These are phyloP conservation scores for Dermatophagoides farinae DNA, from an alignment of 1,140 invertebrate species.

Conservation along the genomic window DNA sequence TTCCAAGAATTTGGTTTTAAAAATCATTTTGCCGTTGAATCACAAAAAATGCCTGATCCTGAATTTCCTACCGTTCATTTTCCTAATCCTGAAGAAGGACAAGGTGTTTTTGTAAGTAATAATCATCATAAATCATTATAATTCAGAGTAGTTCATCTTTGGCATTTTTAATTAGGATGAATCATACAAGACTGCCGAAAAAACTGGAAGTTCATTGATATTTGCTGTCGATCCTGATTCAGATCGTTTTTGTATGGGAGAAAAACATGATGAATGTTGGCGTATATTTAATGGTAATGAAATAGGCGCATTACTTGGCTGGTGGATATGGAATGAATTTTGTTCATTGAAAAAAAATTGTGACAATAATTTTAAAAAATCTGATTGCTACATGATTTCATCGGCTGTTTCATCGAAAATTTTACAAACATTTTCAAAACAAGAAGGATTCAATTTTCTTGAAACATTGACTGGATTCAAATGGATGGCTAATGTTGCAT, in stretches of 20 bases:
- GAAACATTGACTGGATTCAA: conserved; percentile 98
- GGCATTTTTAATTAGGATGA: conserved; percentile 34
- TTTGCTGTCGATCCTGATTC: conserved; percentile 97
- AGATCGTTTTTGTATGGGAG: conserved; percentile 80
- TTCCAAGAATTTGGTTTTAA: conserved; percentile 53
- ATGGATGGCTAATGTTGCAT: conserved; percentile 87
- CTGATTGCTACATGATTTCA: conserved; percentile 56
- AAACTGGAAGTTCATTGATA: conserved; percentile 46
- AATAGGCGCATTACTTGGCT: conserved; percentile 69
- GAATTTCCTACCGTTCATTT: conserved; percentile 91
- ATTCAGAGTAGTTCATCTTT: background rate
- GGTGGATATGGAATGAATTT: conserved; percentile 10
- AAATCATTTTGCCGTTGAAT: conserved; percentile 41
- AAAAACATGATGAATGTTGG: conserved; percentile 46
- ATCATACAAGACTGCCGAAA: conserved; percentile 60
- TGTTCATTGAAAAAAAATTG: background rate
- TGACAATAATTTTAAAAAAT: conserved; percentile 18
- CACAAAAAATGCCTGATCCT: conserved; percentile 74
- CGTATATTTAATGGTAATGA: conserved; percentile 90
- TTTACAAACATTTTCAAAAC: conserved; percentile 53
- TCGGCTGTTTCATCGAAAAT: conserved; percentile 97
- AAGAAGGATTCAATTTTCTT: conserved; percentile 61
- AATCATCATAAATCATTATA: conserved; percentile 2
- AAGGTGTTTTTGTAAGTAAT: conserved; percentile 45
- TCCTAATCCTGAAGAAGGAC: conserved; percentile 94